Evolutionary conservation across 2,113 vertebrate genomes (phyloP).

Genomic region (Cottus gobio): DNA sequence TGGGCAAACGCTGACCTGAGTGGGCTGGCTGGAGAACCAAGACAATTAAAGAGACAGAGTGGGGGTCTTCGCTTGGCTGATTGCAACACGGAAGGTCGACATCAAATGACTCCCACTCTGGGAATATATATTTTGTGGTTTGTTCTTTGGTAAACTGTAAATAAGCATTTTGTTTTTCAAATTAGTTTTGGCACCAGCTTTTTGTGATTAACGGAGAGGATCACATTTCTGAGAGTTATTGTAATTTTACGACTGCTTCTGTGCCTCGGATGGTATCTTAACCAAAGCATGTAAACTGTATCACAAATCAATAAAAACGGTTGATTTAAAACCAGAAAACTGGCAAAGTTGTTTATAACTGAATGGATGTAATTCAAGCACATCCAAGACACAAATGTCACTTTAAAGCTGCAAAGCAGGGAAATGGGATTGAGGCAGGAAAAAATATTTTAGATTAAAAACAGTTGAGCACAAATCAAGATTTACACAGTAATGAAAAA

Average conservation of each 20-base stretch:
- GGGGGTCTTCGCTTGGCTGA: conserved; percentile 29
- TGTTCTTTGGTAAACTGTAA: conserved; percentile 51
- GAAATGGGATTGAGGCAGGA: conserved; percentile 65
- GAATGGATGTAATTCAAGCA: conserved; percentile 35
- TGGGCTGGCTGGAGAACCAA: not conserved
- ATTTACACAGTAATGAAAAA: conserved; percentile 74
- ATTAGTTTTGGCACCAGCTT: conserved; percentile 46
- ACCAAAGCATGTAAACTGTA: conserved; percentile 20
- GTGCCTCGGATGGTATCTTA: conserved; percentile 24
- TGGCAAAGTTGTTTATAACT: conserved; percentile 37
- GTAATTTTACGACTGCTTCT: conserved; percentile 11
- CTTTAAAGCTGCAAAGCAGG: conserved; percentile 38
- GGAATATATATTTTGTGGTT: conserved; percentile 14
- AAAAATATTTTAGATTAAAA: conserved; percentile 68
- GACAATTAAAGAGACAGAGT: conserved; percentile 35
- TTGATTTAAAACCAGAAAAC: conserved; percentile 36
- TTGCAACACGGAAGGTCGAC: conserved; percentile 49
- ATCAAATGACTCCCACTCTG: conserved; percentile 62
- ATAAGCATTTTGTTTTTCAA: conserved; percentile 45
- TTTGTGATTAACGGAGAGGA: conserved; percentile 36
- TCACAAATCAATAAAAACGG: conserved; percentile 36
- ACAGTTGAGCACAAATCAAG: conserved; percentile 64
- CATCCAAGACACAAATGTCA: conserved; percentile 32
- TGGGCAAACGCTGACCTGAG: conserved; percentile 47
- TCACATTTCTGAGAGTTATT: conserved; percentile 21